Conservation (phyloP, 2,797 vertebrate species). For the Yasuhikotakia modesta region DNA sequence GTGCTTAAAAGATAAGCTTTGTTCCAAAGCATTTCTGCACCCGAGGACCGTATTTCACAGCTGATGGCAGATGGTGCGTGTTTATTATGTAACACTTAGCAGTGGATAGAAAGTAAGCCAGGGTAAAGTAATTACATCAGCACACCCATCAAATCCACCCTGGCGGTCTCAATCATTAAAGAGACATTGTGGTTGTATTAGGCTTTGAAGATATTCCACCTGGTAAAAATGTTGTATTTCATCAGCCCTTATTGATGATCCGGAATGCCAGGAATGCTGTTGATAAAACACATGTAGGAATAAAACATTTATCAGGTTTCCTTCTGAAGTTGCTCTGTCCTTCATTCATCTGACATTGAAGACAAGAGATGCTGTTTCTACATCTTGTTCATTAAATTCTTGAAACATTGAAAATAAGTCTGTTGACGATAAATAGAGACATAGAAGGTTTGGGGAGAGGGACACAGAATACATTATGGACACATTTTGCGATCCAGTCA, state of each 20-base stretch:
- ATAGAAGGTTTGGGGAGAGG: not conserved
- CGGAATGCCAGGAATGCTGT: constrained; percentile 10
- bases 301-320: constrained; percentile 22
- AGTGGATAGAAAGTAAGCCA: constrained; percentile 13
- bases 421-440: not conserved
- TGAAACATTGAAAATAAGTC: constrained; percentile 12
- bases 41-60: constrained; percentile 21
- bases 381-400: not conserved
- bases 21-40: not conserved
- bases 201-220: constrained; percentile 25
- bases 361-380: not conserved
- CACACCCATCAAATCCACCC: constrained; percentile 10
- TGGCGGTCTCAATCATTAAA: not conserved
- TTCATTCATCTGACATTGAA: not conserved
- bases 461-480: not conserved
- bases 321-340: constrained; percentile 11
- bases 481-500: not conserved
- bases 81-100: constrained; percentile 35
- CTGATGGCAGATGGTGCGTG: constrained; percentile 20
- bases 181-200: constrained; percentile 3
- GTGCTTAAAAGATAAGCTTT: constrained; percentile 26
- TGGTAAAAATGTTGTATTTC: constrained; percentile 15
- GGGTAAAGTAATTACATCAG: constrained; percentile 22
- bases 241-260: constrained; percentile 21
- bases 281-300: constrained; percentile 3